phyloP scores from a whole-genome alignment of 2,888 invertebrate genomes.

The Arge pagana region DNA sequence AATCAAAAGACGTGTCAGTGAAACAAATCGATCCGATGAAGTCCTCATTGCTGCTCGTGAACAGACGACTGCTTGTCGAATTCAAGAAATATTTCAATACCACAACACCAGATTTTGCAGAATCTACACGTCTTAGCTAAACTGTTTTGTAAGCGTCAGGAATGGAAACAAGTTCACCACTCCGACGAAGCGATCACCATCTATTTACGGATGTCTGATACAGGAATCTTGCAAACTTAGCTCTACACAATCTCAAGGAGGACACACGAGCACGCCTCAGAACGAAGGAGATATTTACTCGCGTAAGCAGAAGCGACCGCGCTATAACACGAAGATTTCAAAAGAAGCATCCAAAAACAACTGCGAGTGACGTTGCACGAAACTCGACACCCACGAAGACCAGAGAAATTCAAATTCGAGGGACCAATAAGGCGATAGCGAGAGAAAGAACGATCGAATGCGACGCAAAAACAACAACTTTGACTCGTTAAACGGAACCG shows the following conservation, averaged over 20 bases:
- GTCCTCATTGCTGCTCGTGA: conserved; percentile 21
- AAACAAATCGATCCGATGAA: conserved; percentile 21
- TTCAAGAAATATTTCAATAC: conserved; percentile 11
- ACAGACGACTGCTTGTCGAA: conserved; percentile 22
- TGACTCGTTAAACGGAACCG: conserved; percentile 15
- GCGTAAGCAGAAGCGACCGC: conserved; percentile 22
- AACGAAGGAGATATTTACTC: conserved; percentile 16
- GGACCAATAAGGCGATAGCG: too few species aligned
- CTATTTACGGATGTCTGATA: conserved; percentile 22
- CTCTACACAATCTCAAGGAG: conserved; percentile 13
- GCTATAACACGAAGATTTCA: conserved; percentile 22
- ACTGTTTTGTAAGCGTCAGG: conserved; percentile 23
- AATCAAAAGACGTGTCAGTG: conserved; percentile 14
- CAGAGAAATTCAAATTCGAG: conserved; percentile 8
- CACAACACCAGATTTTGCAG: conserved; percentile 17
- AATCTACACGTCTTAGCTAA: conserved; percentile 25
- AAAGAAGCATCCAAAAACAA: conserved; percentile 23
- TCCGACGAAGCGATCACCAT: conserved; percentile 20
- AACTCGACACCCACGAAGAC: background rate
- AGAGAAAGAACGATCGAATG: too few species aligned
- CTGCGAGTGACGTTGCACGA: conserved; percentile 23
- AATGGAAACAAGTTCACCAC: conserved; percentile 23
- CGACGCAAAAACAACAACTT: too few species aligned
- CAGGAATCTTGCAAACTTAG: conserved; percentile 20
- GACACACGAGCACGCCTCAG: conserved; percentile 17